phyloP scores from a whole-genome alignment of 2,113 vertebrate genomes.

The Crotalus tigris region DNA sequence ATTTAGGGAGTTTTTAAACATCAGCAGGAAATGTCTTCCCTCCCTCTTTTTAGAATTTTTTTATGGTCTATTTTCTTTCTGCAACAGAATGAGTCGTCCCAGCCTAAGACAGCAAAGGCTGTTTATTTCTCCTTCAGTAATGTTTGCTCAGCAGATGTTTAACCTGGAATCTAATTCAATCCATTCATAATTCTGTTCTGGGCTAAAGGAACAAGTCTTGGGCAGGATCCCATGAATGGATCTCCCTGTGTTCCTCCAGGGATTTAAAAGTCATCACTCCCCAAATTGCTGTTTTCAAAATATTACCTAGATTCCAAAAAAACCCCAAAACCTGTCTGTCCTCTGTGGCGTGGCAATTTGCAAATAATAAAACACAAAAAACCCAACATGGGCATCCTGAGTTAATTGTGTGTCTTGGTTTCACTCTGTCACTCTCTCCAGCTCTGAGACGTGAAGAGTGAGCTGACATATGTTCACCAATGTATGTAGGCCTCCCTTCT shows the following conservation, averaged over 20 bases:
- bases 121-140: slow-evolving; percentile 4
- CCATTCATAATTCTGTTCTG: background rate
- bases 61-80: slow-evolving; percentile 10
- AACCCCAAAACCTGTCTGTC: background rate
- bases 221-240: background rate
- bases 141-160: slow-evolving; percentile 15
- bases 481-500: background rate
- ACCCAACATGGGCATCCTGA: background rate
- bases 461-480: background rate
- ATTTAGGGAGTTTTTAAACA: slow-evolving; percentile 25
- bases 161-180: background rate
- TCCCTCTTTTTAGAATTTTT: slow-evolving; percentile 6
- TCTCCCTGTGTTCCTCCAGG: too few relatives aligned
- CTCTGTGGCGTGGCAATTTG: background rate
- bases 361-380: background rate
- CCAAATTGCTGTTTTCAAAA: background rate
- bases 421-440: background rate
- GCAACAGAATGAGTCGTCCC: background rate
- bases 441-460: background rate
- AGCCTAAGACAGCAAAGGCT: background rate
- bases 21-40: slow-evolving; percentile 3
- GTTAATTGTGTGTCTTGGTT: background rate
- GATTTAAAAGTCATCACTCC: background rate
- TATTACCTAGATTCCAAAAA: background rate
- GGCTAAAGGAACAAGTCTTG: background rate